A percentile compares a stretch with the other conserved stretches of the same genome.
These are phyloP conservation scores for Campylorhamphus procurvoides DNA, from an alignment of 2,113 vertebrate species.

Conservation along the genomic window DNA sequence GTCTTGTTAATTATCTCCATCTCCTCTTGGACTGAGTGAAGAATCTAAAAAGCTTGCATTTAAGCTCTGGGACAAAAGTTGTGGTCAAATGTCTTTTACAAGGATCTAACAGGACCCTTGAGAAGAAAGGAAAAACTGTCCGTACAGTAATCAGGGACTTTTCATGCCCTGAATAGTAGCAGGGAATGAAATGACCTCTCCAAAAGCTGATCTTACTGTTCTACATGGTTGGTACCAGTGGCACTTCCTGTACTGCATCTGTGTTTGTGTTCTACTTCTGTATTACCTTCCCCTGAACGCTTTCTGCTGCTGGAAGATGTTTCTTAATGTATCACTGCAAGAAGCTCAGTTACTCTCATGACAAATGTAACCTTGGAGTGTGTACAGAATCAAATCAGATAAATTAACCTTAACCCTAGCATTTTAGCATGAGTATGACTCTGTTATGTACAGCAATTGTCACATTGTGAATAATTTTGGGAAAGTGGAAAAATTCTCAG, in stretches of 20 bases:
- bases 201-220: background rate
- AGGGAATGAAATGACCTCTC: background rate
- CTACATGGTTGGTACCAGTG: background rate
- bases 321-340: background rate
- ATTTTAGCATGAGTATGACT: background rate
- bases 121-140: background rate
- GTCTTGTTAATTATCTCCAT: background rate
- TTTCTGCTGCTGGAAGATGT: background rate
- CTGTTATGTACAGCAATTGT: background rate
- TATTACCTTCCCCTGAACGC: background rate
- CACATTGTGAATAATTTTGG: background rate
- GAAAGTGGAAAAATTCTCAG: slow-evolving; percentile 22
- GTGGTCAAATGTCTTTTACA: background rate
- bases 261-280: background rate
- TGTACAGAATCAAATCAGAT: background rate
- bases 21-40: background rate
- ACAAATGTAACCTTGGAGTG: background rate
- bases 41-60: background rate
- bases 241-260: background rate
- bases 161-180: background rate
- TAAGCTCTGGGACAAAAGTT: background rate
- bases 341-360: background rate
- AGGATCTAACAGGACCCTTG: background rate
- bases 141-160: background rate
- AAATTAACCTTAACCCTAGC: background rate